Conservation (phyloP, 2,888 invertebrate genomes). For the Amphiduros pacificus region DNA sequence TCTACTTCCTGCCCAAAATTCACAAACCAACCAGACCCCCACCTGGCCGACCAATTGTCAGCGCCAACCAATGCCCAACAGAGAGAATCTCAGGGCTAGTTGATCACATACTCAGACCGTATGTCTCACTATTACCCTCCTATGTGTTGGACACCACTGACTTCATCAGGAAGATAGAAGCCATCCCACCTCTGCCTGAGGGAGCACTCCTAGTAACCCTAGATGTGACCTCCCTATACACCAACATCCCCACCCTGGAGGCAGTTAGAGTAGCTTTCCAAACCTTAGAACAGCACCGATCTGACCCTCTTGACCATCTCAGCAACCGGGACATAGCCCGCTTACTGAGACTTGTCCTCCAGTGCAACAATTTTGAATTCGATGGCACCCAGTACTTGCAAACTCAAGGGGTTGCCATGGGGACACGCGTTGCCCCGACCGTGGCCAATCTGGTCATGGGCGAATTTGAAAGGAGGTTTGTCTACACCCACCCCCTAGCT, state of each 20-base stretch:
- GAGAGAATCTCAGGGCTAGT: slow-evolving; percentile 6
- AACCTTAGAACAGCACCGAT: too few species aligned
- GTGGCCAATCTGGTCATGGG: slow-evolving; percentile 2
- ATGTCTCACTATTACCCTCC: background rate
- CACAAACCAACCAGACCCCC: background rate
- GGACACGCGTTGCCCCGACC: slow-evolving; percentile 5
- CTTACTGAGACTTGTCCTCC: background rate
- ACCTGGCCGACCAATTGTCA: slow-evolving; percentile 5
- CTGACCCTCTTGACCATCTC: too few species aligned
- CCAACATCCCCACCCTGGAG: too few species aligned
- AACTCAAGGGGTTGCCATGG: slow-evolving; percentile 2
- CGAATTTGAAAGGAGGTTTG: background rate
- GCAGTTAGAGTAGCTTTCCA: too few species aligned
- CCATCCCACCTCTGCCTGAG: too few species aligned
- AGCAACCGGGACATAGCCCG: too few species aligned
- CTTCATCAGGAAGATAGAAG: background rate
- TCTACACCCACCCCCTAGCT: background rate
- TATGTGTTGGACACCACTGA: slow-evolving; percentile 1
- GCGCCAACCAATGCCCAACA: background rate
- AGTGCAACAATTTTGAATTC: slow-evolving; percentile 6
- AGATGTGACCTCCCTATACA: slow-evolving; percentile 2
- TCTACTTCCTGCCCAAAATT: slow-evolving; percentile 5
- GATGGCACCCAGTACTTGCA: slow-evolving; percentile 5
- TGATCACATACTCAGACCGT: background rate
- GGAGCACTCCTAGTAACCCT: background rate